Evolutionary conservation across 2,888 invertebrate species (phyloP), one percentile per base, ranked within the genome.

Genomic region (Agrilus mali): DNA sequence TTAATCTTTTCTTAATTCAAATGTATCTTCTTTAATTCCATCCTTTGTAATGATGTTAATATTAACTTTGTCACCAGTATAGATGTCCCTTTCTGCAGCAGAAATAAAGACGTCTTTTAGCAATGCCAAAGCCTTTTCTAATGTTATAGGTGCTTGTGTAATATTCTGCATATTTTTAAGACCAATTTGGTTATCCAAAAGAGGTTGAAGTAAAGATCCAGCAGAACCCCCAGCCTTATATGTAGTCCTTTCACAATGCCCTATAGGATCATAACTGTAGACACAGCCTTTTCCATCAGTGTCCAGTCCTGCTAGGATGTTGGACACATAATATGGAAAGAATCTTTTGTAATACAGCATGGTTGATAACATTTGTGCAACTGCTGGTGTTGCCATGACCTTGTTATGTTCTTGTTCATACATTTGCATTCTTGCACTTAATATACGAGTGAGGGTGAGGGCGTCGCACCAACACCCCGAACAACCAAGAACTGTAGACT

Each of bases 381-480:
- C 78, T 2, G 96, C 95, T 41, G 86, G 81, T 0, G 96, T 90
- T 1, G 86, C 75, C 89, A 96, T 96, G 2, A 78, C 73, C 67
- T 89, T 92, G 60, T 90, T 84, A 67, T 97, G 96, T 52, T 92
- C 88, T 61, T 97, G 93, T 52, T 84, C 77, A 60, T 94, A 96
- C 84, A 95, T 93, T 71, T 90, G 90, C 79, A 95, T 81, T 45
- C 92, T 78, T 42, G 92, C 87, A 51, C 80, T 74, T 27, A 96
- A 66, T 49, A 90, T 70, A 51, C 88, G 78, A 8, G 90, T 90
- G 38, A 98, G 71, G 1, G 96, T 90, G 14, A 96, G 70, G 4
- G 90, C 88, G 68, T 98, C 98, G 59, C 96, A 95, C 89, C 97
- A 96, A 67, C 97, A 98, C 15, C 97, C 97, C 16, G 90, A 82